These are phyloP conservation scores for Amiota communis DNA, from an alignment of 2,888 invertebrate genomes.

Conservation along the genomic window DNA sequence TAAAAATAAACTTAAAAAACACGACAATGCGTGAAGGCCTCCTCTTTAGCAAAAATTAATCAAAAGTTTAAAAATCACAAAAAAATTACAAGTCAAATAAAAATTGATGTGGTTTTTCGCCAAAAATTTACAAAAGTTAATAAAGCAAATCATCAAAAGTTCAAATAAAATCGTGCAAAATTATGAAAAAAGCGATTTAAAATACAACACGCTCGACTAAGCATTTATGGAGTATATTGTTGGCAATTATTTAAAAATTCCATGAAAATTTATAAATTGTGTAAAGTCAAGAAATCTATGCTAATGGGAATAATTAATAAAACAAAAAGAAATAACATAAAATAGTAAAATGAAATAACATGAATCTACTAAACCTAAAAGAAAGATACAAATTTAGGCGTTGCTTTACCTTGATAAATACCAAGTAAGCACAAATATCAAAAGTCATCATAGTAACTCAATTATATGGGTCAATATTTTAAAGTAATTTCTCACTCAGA, in stretches of 20 bases:
- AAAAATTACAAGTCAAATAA: neutral
- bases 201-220: neutral
- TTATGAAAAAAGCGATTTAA: neutral
- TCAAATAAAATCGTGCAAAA: slow-evolving; percentile 5
- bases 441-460: too few species aligned
- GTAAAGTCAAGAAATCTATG: neutral
- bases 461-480: slow-evolving; percentile 19
- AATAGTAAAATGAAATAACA: neutral
- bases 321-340: too few species aligned
- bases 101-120: neutral
- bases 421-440: too few species aligned
- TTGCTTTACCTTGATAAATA: too few species aligned
- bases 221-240: neutral
- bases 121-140: neutral
- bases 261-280: neutral
- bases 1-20: too few species aligned
- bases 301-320: slow-evolving; percentile 15
- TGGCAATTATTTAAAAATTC: neutral
- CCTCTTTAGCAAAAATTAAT: neutral
- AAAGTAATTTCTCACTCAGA: neutral
- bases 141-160: neutral
- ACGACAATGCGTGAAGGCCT: too few species aligned
- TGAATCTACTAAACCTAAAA: neutral
- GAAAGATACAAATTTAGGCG: neutral
- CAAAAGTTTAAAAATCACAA: neutral